Conservation (phyloP, 2,888 invertebrate genomes). For the Saturnia japonica region DNA sequence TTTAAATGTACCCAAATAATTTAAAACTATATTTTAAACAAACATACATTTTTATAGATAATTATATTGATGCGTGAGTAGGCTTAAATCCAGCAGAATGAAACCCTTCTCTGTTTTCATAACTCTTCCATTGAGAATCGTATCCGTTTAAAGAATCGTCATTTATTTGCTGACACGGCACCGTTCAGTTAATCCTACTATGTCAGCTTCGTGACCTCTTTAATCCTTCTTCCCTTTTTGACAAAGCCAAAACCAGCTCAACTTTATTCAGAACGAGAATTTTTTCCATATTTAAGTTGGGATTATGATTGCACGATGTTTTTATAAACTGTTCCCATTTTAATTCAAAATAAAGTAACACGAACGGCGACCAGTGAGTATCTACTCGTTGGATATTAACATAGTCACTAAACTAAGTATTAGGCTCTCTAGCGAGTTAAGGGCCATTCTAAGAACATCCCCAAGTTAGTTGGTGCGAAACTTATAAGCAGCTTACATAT, state of each 20-base stretch:
- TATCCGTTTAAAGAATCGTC: constrained; percentile 51
- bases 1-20: neutral
- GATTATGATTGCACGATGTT: constrained; percentile 11
- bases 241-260: constrained; percentile 54
- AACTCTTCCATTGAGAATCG: constrained; percentile 42
- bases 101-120: constrained; percentile 1
- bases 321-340: constrained; percentile 20
- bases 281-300: constrained; percentile 45
- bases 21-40: neutral
- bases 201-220: constrained; percentile 74
- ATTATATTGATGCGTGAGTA: neutral
- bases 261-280: constrained; percentile 59
- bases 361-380: constrained; percentile 51
- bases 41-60: neutral
- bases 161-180: constrained; percentile 69
- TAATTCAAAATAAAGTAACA: neutral
- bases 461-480: constrained; percentile 64
- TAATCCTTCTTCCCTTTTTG: constrained; percentile 71
- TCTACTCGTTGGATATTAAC: constrained; percentile 62
- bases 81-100: neutral
- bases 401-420: constrained; percentile 55
- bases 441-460: constrained; percentile 52
- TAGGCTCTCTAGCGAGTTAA: constrained; percentile 39
- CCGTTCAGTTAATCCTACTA: constrained; percentile 68
- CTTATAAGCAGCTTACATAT: constrained; percentile 75